Conservation (phyloP, 2,888 invertebrate genomes). For the Plebejus melissa region DNA sequence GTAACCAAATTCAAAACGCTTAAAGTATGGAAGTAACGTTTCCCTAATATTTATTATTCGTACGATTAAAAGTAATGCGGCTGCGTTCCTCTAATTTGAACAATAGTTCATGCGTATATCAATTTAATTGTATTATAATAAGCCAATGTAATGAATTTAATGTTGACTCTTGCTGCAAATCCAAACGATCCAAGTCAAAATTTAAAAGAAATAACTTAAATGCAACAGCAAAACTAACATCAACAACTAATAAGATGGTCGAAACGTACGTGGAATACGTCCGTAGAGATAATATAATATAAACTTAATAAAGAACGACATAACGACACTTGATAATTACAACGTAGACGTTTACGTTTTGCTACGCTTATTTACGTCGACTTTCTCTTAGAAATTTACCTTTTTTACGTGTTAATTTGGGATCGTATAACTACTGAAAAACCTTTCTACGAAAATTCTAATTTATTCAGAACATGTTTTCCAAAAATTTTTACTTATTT, state of each 20-base stretch:
- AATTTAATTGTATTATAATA: too few species aligned
- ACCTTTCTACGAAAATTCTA: background rate
- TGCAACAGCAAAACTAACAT: background rate
- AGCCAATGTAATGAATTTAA: too few species aligned
- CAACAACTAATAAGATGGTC: background rate
- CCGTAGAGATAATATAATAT: background rate
- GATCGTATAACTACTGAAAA: background rate
- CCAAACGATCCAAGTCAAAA: background rate
- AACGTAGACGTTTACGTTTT: background rate
- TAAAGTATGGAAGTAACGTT: too few species aligned
- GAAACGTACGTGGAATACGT: background rate
- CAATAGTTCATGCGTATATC: too few species aligned
- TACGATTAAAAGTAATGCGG: too few species aligned
- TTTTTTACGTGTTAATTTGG: constrained; percentile 4
- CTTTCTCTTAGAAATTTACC: background rate
- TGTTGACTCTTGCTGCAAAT: background rate
- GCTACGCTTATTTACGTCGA: constrained; percentile 1
- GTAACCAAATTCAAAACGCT: too few species aligned
- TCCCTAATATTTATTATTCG: too few species aligned
- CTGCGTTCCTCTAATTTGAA: too few species aligned
- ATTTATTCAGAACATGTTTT: background rate
- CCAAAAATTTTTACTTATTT: background rate
- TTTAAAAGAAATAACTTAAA: background rate
- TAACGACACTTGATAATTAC: constrained; percentile 6
- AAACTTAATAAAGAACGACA: constrained; percentile 9